A percentile compares a stretch with the other conserved stretches of the same genome.
Conservation (phyloP, 30 jellyfish, hydroid and myxozoan species). For the Mastigias papua region DNA sequence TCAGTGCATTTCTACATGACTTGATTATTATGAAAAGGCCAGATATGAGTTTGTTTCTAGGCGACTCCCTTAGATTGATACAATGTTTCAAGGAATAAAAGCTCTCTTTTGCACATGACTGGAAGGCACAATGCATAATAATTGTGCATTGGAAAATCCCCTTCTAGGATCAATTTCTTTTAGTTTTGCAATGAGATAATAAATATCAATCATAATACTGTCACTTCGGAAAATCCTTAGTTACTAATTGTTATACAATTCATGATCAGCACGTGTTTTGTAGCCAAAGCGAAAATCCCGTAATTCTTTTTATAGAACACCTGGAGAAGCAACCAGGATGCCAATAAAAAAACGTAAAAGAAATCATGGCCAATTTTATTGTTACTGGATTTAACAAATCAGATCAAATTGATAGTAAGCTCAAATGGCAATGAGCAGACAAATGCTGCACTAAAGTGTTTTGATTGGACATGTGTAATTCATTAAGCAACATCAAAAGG, state of each 20-base stretch:
- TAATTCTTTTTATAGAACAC: not conserved
- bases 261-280: not conserved
- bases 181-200: not conserved
- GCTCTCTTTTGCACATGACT: not conserved
- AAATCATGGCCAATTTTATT: not conserved
- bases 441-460: not conserved
- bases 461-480: not conserved
- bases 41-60: not conserved
- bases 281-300: not conserved
- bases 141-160: not conserved
- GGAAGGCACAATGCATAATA: not conserved
- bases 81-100: not conserved
- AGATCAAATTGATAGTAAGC: not conserved
- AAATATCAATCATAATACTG: not conserved
- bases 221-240: not conserved
- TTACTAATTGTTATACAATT: not conserved
- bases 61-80: not conserved
- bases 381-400: not conserved
- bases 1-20: no score
- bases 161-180: not conserved
- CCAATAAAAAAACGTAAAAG: not conserved
- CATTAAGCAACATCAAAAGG: not conserved
- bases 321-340: not conserved
- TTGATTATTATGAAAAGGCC: not conserved
- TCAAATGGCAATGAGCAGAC: not conserved